Conservation (phyloP, 2,888 invertebrate genomes). For the Melanotus villosus region DNA sequence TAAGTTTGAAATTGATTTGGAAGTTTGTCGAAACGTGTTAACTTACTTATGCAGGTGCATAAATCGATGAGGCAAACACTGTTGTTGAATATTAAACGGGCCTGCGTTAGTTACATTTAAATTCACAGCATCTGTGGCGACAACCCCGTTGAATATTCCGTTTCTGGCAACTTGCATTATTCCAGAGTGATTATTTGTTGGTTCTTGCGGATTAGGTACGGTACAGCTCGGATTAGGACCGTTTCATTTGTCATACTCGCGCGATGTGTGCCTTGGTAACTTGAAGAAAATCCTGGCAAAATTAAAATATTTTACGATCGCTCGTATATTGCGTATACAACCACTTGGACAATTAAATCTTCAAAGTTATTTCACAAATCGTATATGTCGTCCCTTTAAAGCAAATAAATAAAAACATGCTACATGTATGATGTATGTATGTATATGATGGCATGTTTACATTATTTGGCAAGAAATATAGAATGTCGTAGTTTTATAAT, state of each 20-base stretch:
- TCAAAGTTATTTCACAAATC: too few species aligned
- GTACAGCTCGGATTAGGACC: slow-evolving; percentile 25
- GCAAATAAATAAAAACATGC: too few species aligned
- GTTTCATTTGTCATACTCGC: slow-evolving; percentile 32
- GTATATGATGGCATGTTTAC: too few species aligned
- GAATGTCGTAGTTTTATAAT: too few species aligned
- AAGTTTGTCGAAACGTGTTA: slow-evolving; percentile 10
- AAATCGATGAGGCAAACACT: slow-evolving; percentile 37
- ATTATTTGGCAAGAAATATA: too few species aligned
- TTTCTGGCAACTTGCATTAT: slow-evolving; percentile 62
- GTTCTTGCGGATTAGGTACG: slow-evolving; percentile 49
- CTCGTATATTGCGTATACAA: too few species aligned
- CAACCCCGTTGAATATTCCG: slow-evolving; percentile 64
- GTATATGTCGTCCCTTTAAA: too few species aligned
- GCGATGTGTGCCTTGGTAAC: neutral
- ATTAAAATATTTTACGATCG: too few species aligned
- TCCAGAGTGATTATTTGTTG: slow-evolving; percentile 54
- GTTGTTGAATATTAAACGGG: slow-evolving; percentile 47
- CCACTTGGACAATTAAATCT: too few species aligned
- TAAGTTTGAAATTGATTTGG: neutral
- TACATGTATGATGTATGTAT: too few species aligned
- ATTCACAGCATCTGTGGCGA: slow-evolving; percentile 63
- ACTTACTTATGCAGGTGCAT: slow-evolving; percentile 38
- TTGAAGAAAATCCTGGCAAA: slow-evolving; percentile 12
- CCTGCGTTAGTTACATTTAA: slow-evolving; percentile 45